Evolutionary conservation across 2,888 invertebrate species (phyloP), one percentile per base, ranked within the genome.

Genomic region (Lacanobia wlatinum): DNA sequence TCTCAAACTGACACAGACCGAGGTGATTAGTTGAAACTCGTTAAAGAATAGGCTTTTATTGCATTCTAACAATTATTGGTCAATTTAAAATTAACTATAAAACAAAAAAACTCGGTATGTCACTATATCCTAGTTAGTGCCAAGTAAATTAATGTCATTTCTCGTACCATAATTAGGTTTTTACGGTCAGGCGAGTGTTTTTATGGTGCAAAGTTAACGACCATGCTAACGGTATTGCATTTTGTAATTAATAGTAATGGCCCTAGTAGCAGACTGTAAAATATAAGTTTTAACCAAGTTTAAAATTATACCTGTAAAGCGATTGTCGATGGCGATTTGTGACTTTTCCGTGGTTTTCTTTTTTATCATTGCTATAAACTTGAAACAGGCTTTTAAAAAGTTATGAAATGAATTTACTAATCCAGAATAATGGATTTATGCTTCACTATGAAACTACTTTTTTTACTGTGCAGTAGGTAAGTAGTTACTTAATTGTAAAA

Each of bases 131-230:
- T 14, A 50, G 18, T 38, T 38, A 66, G 0, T 28, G 21, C 21
- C 16, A 7, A 34, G 18, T 52, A 58, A 28, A 52, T 52, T 1
- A 70, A 59, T 6, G 50, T 52, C 48, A 76, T 69, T 50, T 23
- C 18, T 71, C 16, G 18, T 18, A 48, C 40, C 59, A 55, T 74
- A 48, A 77, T 60, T 55, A n/a, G 28, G 1, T 50, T 60, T 76
- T 61, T 34, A 74, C n/a, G 23, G 16, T 23, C 48, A 10, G 2
- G 14, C 46, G 55, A 60, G 21, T 23, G 2, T 53, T 52, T 73
- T 74, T 55, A 78, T 71, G 40, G 48, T 16, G 12, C n/a, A 18
- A 40, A 71, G 12, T 48, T 52, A 38, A 69, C 9, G 77, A 38
- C 34, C 3, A 23, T 5, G 16, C 23, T 70, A 55, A 60, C 5